Base-by-base conservation (phyloP, 2,797 vertebrate genomes). In the Intellagama lesueurii region DNA sequence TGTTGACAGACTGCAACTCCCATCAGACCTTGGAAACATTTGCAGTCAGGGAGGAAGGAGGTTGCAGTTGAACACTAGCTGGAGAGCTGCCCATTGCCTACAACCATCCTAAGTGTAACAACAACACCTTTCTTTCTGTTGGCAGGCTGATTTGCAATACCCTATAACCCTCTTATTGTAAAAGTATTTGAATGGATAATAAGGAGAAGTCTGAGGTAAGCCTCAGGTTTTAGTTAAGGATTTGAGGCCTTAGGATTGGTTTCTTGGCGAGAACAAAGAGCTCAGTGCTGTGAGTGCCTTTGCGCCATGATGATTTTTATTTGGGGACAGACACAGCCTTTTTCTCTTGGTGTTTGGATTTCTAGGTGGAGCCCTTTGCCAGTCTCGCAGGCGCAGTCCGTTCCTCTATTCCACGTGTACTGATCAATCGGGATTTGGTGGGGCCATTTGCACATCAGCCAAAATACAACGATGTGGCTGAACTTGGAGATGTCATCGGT, bases 281-380 rank as follows among this genome's bases (percentile, higher is more conserved):
- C 60, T 49, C 8, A 0, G 24, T 1, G 1, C 32, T 0, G 0
- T 2, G 24, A 28, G 0, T 0, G 0, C 1, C 0, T 19, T 75
- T 66, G 35, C 30, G 68, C 9, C 2, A 0, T 6, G 12, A 7
- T 9, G 12, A 8, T 11, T 32, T 87, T 72, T 30, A 17, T 44
- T 3, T n/a, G 8, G 16, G 0, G 4, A 73, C 81, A 85, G 89
- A 90, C 35, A 0, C 0, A 82, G 5, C 72, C 24, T 70, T 86
- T n/a, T 83, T 40, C 44, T 30, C 0, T 0, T 44, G 30, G 49
- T 81, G 0, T 26, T 26, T 80, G 32, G 17, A 24, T 80, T 91
- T 56, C 40, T 93, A 99, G 99, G 99, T 99, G 96, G 98, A 99
- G 94, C 99, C 99, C n/a, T 99, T 99, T 32, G 98, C 99, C 94